Evolutionary conservation across 2,113 vertebrate species (phyloP).

Genomic region (Seriola rivoliana): DNA sequence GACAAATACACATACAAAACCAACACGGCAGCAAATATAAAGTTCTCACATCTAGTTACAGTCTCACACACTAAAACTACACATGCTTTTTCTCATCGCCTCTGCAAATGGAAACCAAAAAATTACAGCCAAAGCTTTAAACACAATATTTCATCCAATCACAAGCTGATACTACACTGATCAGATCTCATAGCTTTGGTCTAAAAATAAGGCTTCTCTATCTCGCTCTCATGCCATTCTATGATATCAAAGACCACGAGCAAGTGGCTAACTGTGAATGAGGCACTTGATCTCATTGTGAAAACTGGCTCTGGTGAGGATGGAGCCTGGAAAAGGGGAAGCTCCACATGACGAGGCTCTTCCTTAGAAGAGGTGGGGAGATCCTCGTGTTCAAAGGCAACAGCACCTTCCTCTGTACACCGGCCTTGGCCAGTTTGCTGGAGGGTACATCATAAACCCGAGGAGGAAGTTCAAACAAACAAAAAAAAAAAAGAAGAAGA

Average conservation of each 20-base stretch:
- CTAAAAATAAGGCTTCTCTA: conserved; percentile 46
- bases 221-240: conserved; percentile 49
- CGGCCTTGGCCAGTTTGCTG: conserved; percentile 40
- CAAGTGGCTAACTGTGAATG: conserved; percentile 46
- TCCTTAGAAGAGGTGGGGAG: conserved; percentile 30
- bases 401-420: conserved; percentile 19
- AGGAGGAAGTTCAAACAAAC: conserved; percentile 29
- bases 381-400: conserved; percentile 50
- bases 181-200: conserved; percentile 36
- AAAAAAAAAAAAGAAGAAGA: conserved; percentile 11
- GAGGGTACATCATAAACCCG: conserved; percentile 23
- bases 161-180: conserved; percentile 40
- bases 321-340: conserved; percentile 45
- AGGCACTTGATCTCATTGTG: conserved; percentile 64
- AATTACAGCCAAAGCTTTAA: conserved; percentile 9
- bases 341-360: conserved; percentile 31
- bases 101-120: background rate
- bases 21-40: too few relatives aligned
- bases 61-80: conserved; percentile 10
- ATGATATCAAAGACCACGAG: conserved; percentile 57
- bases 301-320: conserved; percentile 61
- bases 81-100: background rate
- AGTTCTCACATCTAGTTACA: background rate
- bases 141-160: conserved; percentile 34
- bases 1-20: background rate